Percentiles rank a stretch among this genome's conserved stretches.
Evolutionary conservation across 1,140 invertebrate species (phyloP).

Genomic region (Drosophila pruinosa): DNA sequence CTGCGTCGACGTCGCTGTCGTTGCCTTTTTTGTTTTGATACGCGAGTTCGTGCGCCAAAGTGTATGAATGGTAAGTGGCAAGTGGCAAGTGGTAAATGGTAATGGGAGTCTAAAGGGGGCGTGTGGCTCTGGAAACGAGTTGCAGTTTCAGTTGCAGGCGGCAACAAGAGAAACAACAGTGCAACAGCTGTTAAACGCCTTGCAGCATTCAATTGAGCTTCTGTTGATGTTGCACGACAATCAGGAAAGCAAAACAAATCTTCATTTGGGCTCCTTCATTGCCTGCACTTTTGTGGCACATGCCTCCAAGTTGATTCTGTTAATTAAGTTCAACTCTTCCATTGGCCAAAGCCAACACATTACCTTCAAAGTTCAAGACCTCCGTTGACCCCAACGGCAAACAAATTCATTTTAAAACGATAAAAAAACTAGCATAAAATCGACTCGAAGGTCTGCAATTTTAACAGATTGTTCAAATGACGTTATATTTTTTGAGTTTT

Average conservation of each 20-base stretch:
- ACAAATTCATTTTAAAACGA: neutral
- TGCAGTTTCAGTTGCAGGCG: slow-evolving; percentile 42
- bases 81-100: neutral
- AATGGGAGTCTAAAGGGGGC: neutral
- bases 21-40: slow-evolving; percentile 72
- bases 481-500: neutral
- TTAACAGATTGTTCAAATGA: neutral
- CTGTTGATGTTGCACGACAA: neutral
- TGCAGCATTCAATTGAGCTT: slow-evolving; percentile 2
- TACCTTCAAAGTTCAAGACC: slow-evolving; percentile 13
- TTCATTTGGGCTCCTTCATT: neutral
- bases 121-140: slow-evolving; percentile 41
- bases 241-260: neutral
- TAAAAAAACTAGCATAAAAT: neutral
- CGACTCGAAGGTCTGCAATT: slow-evolving; percentile 8
- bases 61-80: slow-evolving; percentile 45
- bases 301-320: too few relatives aligned
- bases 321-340: neutral
- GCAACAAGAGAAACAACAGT: slow-evolving; percentile 7
- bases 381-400: slow-evolving; percentile 3
- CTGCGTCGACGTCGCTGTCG: slow-evolving; percentile 37
- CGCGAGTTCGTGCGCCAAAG: slow-evolving; percentile 64
- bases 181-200: slow-evolving; percentile 35
- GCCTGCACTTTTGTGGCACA: neutral
- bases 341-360: neutral